phyloP scores from a whole-genome alignment of 1,140 invertebrate genomes.

The Carposina sasakii region DNA sequence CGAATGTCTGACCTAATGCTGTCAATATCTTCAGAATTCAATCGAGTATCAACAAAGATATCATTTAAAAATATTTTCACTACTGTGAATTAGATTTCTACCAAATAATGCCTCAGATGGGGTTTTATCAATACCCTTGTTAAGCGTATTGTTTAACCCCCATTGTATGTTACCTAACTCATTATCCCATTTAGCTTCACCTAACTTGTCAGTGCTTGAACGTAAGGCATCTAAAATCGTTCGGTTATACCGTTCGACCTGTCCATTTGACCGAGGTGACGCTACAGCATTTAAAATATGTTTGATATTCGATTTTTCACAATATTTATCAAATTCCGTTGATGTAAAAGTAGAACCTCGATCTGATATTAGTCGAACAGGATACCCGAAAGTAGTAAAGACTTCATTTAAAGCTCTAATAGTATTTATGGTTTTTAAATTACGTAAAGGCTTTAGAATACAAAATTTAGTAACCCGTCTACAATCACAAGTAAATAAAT shows the following conservation, averaged over 20 bases:
- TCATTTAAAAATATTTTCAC: no score
- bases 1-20: no score
- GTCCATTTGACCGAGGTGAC: conserved; percentile 10
- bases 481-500: background rate
- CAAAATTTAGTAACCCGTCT: conserved; percentile 2
- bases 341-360: no score
- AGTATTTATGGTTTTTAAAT: no score
- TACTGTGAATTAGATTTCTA: no score
- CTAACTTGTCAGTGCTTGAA: background rate
- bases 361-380: no score
- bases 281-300: conserved; percentile 11
- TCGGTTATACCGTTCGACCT: conserved; percentile 12
- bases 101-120: conserved; percentile 12
- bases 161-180: conserved; percentile 4
- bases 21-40: no score
- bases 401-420: no score
- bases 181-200: conserved; percentile 7
- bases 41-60: no score
- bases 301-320: no score
- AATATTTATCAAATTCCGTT: no score
- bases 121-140: conserved; percentile 12
- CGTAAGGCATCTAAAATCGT: conserved; percentile 2
- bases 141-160: conserved; percentile 13
- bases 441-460: background rate
- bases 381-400: no score